phyloP scores from a whole-genome alignment of 1,140 invertebrate species.

The Zelostemma sp. region DNA sequence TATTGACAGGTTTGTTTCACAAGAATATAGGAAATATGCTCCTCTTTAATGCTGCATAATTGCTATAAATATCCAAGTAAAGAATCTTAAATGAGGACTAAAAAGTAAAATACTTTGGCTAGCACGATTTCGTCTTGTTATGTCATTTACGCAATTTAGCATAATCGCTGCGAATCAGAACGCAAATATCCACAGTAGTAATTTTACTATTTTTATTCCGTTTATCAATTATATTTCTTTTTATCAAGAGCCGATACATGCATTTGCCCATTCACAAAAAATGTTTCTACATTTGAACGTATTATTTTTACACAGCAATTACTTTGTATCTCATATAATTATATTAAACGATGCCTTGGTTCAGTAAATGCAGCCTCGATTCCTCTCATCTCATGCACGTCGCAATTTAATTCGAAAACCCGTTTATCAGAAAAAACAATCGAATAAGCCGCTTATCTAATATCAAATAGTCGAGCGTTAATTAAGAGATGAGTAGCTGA shows the following conservation, averaged over 20 bases:
- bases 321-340: background rate
- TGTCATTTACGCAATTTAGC: background rate
- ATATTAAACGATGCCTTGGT: background rate
- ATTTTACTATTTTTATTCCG: background rate
- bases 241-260: too few species aligned
- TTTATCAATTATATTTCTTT: too few species aligned
- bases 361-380: too few species aligned
- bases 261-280: too few species aligned
- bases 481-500: conserved; percentile 28
- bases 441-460: conserved; percentile 6
- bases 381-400: too few species aligned
- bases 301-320: too few species aligned
- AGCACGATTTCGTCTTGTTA: background rate
- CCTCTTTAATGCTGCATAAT: background rate
- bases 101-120: background rate
- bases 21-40: conserved; percentile 10
- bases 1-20: conserved; percentile 23
- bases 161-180: background rate
- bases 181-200: background rate
- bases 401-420: background rate
- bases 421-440: background rate
- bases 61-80: background rate
- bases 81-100: background rate
- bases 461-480: conserved; percentile 19
- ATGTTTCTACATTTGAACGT: too few species aligned